Percentiles rank a stretch among this genome's conserved stretches.
phyloP scores from a whole-genome alignment of 2,797 vertebrate genomes.

The Pseudochirops corinnae region DNA sequence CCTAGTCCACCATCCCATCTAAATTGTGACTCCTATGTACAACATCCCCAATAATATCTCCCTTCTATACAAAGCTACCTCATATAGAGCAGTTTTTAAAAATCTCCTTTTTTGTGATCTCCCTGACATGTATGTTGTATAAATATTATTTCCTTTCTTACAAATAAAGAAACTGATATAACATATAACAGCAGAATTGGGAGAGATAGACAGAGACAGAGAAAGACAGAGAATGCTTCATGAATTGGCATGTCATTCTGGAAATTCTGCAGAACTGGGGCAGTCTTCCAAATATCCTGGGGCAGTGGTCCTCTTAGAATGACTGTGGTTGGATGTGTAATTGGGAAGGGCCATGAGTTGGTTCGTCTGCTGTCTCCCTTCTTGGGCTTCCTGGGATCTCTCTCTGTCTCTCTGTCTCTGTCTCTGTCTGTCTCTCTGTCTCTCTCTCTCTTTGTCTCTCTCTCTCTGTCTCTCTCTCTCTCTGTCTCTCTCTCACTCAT shows the following conservation, averaged over 20 bases:
- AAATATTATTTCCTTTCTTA: background rate
- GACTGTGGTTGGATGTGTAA: background rate
- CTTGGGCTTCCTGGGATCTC: background rate
- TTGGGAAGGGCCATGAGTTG: background rate
- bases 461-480: no score
- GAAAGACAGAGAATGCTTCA: background rate
- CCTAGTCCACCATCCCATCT: background rate
- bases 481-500: background rate
- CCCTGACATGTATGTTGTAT: background rate
- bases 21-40: background rate
- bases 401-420: no score
- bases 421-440: no score
- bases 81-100: background rate
- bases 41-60: background rate
- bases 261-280: background rate
- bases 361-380: background rate
- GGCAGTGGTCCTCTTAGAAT: background rate
- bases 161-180: background rate
- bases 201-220: background rate
- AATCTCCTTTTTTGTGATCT: background rate
- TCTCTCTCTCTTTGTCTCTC: background rate
- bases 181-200: background rate
- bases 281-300: conserved; percentile 1
- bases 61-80: background rate
- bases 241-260: background rate